Base-by-base conservation (phyloP, 2,113 vertebrate species). In the Phaethon lepturus region DNA sequence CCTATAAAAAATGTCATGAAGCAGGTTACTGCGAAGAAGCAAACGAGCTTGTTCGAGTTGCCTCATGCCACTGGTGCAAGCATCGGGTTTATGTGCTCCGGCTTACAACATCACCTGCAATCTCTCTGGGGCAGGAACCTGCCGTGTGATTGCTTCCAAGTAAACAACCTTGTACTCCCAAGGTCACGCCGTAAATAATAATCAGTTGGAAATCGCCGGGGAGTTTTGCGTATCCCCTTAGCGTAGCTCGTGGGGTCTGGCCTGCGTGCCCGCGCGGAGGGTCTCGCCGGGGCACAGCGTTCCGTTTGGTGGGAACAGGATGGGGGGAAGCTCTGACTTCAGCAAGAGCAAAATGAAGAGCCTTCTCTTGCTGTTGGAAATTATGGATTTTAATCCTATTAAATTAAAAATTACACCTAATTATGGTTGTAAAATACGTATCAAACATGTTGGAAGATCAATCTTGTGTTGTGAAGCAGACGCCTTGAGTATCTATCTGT, bases 301-400 rank as follows among this genome's bases (percentile, higher is more conserved):
- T 53, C 19, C 17, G 0, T 5, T 28, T 28, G 56, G 7, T 44
- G 44, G 60, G 22, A 26, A 2, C 8, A 29, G 28, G 11, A 5
- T 5, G 18, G 16, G 26, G 18, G 18, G 50, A 73, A 26, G 10
- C 26, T 53, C 29, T 58, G 75, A 9, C 26, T 49, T 67, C 28
- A 13, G 22, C 5, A 28, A 53, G 13, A 42, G 64, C 15, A 18
- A 17, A 33, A n/a, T 40, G 4, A 22, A 17, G 45, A 31, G 11
- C 50, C 23, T 63, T 33, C 49, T 52, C 31, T 44, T 7, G 24
- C 42, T 45, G n/a, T 13, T 63, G 44, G 16, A 56, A 75, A 26
- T 0, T 2, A 3, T 2, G 12, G 2, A 0, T n/a, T 74, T 71
- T n/a, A 42, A n/a, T n/a, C 11, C 7, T 10, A 1, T 18, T 29